These are phyloP conservation scores for Aselliscus stoliczkanus DNA, from an alignment of 2,797 vertebrate genomes.

Conservation along the genomic window DNA sequence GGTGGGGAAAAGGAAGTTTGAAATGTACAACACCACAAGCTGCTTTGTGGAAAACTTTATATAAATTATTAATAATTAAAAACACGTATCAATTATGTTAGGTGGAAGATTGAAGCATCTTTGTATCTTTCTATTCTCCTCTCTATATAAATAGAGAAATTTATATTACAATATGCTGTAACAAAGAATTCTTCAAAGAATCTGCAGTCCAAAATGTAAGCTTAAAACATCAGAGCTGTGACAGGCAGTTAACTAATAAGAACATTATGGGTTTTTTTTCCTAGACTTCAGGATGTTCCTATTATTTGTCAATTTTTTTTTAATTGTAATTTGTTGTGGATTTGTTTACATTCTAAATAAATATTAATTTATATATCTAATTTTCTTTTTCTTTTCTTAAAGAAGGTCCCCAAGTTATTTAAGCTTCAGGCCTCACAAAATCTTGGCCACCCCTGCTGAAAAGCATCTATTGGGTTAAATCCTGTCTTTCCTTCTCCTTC, in stretches of 20 bases:
- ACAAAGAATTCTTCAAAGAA: neutral
- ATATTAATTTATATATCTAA: neutral
- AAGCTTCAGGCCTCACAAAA: neutral
- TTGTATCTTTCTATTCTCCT: neutral
- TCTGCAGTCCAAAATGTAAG: neutral
- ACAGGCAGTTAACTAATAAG: neutral
- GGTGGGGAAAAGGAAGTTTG: neutral
- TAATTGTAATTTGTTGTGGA: neutral
- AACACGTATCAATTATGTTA: neutral
- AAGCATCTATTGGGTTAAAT: neutral
- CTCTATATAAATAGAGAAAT: neutral
- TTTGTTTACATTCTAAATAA: neutral
- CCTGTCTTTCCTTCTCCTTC: neutral
- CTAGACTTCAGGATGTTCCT: neutral
- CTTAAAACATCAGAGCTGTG: neutral
- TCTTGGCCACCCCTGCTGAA: neutral
- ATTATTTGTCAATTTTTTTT: neutral
- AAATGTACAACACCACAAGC: neutral
- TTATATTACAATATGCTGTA: neutral
- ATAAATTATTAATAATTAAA: neutral
- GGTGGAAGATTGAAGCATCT: neutral
- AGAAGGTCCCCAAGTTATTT: neutral
- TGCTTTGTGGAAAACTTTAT: neutral
- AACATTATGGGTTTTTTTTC: neutral
- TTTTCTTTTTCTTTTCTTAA: neutral